phyloP scores from a whole-genome alignment of 2,888 invertebrate species.

The Amphimallon solstitiale region DNA sequence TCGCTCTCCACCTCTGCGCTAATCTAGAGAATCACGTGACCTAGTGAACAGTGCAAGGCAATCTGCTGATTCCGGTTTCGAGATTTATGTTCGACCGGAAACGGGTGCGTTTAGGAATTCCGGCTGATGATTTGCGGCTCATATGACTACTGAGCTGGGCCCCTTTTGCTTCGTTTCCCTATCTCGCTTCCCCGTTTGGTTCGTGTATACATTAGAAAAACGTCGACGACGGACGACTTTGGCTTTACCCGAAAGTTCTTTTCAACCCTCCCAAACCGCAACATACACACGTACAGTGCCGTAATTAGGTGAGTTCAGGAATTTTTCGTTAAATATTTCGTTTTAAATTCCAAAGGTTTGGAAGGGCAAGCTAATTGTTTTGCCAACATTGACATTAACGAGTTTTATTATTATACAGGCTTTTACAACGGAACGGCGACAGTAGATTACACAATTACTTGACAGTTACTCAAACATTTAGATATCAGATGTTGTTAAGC shows the following conservation, averaged over 20 bases:
- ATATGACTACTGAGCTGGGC: slow-evolving; percentile 49
- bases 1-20: slow-evolving; percentile 9
- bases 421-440: too few species aligned
- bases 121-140: slow-evolving; percentile 70
- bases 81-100: slow-evolving; percentile 61
- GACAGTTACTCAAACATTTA: too few species aligned
- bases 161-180: slow-evolving; percentile 4
- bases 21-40: slow-evolving; percentile 42
- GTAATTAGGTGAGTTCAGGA: slow-evolving; percentile 5
- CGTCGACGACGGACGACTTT: background rate
- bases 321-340: too few species aligned
- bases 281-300: background rate
- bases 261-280: slow-evolving; percentile 21
- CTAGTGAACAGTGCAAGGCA: slow-evolving; percentile 56
- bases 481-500: too few species aligned
- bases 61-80: slow-evolving; percentile 60
- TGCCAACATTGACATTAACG: too few species aligned
- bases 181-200: background rate
- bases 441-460: too few species aligned
- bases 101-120: slow-evolving; percentile 70
- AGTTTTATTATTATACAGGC: too few species aligned
- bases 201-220: background rate
- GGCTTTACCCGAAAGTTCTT: slow-evolving; percentile 16
- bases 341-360: too few species aligned
- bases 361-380: too few species aligned